These are phyloP conservation scores for Otolemur crassicaudatus DNA, from an alignment of 2,797 vertebrate genomes.

Conservation along the genomic window DNA sequence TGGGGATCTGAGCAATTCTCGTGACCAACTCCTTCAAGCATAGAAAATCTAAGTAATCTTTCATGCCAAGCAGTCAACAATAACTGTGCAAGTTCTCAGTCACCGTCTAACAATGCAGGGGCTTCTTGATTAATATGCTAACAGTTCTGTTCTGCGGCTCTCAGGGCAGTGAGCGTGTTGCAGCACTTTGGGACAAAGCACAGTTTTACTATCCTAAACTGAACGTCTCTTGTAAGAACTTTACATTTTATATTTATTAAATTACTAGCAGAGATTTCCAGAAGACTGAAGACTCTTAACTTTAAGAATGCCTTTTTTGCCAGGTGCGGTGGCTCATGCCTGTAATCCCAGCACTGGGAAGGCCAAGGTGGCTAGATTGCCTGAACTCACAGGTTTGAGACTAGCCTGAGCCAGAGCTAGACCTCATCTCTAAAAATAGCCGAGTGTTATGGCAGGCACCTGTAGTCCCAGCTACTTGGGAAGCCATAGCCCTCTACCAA, in stretches of 20 bases:
- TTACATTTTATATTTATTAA: slow-evolving; percentile 31
- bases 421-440: too few species aligned
- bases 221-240: slow-evolving; percentile 19
- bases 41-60: neutral
- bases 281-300: neutral
- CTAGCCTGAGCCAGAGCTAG: too few species aligned
- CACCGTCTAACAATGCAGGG: neutral
- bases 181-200: neutral
- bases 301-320: too few species aligned
- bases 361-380: too few species aligned
- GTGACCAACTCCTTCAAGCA: neutral
- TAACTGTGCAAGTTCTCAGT: neutral
- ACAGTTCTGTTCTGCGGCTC: neutral
- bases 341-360: neutral
- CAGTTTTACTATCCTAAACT: neutral
- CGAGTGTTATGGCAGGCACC: too few species aligned
- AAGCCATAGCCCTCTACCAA: too few species aligned
- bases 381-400: too few species aligned
- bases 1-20: neutral
- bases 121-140: neutral
- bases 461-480: too few species aligned
- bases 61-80: neutral
- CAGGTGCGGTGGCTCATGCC: too few species aligned
- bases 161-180: neutral
- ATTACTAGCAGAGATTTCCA: neutral